Percentiles rank a stretch among this genome's conserved stretches.
Conservation (phyloP, 2,797 vertebrate genomes). For the Fistularia commersonii region DNA sequence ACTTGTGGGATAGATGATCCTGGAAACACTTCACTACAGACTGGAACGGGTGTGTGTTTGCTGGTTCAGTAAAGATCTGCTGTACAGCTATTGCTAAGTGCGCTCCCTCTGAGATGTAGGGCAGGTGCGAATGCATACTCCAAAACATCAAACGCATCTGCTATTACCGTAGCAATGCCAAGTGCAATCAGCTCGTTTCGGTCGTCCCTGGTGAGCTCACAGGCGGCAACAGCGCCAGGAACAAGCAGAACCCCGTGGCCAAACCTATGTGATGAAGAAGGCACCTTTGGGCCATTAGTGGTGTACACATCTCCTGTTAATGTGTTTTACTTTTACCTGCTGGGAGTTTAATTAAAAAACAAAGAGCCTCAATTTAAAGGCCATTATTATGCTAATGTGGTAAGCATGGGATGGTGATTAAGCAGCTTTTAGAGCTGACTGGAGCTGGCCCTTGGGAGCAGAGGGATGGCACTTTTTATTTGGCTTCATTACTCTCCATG, state of each 20-base stretch:
- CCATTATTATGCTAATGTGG: conserved; percentile 99
- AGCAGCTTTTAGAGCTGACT: conserved; percentile 91
- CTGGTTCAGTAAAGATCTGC: conserved; percentile 23
- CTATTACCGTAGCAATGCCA: conserved; percentile 58
- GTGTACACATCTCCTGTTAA: conserved; percentile 92
- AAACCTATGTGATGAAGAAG: conserved; percentile 71
- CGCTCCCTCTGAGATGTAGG: conserved; percentile 37
- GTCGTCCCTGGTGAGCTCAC: conserved; percentile 58
- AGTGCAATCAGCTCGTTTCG: conserved; percentile 63
- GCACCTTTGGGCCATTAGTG: conserved; percentile 78
- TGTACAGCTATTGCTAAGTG: conserved; percentile 42
- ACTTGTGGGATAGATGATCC: conserved; percentile 37
- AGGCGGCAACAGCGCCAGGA: conserved; percentile 41
- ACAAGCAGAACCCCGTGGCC: conserved; percentile 64
- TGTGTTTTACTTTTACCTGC: conserved; percentile 99
- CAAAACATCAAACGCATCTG: conserved; percentile 36
- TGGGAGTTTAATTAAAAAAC: conserved; percentile 99
- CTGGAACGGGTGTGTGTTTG: conserved; percentile 32
- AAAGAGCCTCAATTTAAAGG: conserved; percentile 99
- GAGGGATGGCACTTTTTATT: conserved; percentile 89
- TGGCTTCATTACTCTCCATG: conserved; percentile 92
- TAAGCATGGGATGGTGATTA: conserved; percentile 96
- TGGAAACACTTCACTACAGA: conserved; percentile 32
- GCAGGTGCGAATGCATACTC: conserved; percentile 57
- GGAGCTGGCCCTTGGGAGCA: conserved; percentile 87